Evolutionary conservation across 2,113 vertebrate genomes (phyloP), one percentile per base, ranked within the genome.

Genomic region (Daubentonia madagascariensis): DNA sequence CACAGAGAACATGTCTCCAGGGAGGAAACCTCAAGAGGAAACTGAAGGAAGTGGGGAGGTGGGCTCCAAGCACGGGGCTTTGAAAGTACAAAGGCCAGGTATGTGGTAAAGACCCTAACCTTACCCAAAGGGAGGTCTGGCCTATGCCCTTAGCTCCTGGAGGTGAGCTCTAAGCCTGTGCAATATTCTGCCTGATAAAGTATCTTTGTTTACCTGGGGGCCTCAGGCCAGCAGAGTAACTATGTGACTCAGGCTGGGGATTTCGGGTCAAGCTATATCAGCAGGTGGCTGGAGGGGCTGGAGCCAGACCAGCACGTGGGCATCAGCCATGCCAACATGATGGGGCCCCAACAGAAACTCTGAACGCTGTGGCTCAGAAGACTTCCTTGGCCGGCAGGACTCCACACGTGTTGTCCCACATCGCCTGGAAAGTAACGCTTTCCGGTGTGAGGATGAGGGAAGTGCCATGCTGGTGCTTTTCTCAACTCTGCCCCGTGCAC

Each of bases 371-470:
- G 28, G 54, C 23, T 48, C 16, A 11, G 68, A 1, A 0, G 8
- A 43, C 65, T 30, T 43, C 67, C 52, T 40, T 0, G 2, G 25
- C n/a, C 18, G 48, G 37, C 95, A 72, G 89, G 1, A 94, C 32
- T 4, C 23, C 5, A 2, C 0, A 3, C 12, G 7, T 2, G 0
- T 8, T 8, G 43, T 72, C 67, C 1, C 25, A 11, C 11, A 20
- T 1, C n/a, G 23, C 40, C n/a, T 1, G 10, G 28, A 32, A 11
- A 37, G 17, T 32, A 30, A 65, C 25, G 0, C 68, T 23, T 32
- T n/a, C 23, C 40, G 1, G 57, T 6, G 28, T 32, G 14, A 23
- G 17, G 52, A 48, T 37, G 14, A 8, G 1, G 13, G 89, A 91
- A 40, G 75, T 0, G 0, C 22, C 22, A 7, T 3, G 0, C 28